phyloP scores from a whole-genome alignment of 2,797 vertebrate species.

The Sciurus vulgaris region DNA sequence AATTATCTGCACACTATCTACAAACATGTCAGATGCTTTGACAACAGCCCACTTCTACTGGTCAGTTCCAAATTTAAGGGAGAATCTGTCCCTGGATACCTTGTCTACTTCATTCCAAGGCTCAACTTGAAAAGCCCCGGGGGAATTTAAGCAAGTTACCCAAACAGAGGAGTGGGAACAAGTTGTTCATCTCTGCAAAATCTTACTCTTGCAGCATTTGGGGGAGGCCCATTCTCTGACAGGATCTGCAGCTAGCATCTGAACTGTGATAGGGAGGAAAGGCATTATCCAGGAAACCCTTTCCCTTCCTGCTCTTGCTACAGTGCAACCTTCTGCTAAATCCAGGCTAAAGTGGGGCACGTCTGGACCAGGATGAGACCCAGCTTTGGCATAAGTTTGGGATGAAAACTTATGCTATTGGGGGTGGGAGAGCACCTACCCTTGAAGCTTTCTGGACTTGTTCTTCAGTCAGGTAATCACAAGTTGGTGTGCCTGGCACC shows the following conservation, averaged over 20 bases:
- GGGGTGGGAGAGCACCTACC: background rate
- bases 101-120: background rate
- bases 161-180: background rate
- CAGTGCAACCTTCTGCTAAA: background rate
- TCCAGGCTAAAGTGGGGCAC: background rate
- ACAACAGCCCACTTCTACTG: background rate
- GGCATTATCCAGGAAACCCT: fast-evolving
- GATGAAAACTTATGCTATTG: background rate
- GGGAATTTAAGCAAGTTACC: background rate
- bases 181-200: background rate
- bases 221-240: background rate
- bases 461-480: background rate
- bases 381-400: background rate
- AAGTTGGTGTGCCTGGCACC: background rate
- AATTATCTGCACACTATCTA: background rate
- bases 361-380: background rate
- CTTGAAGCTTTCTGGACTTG: background rate
- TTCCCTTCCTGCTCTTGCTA: background rate
- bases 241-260: background rate
- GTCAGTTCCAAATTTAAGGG: slow-evolving; percentile 10
- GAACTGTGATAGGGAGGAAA: background rate
- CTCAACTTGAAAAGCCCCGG: background rate
- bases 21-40: background rate
- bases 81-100: background rate
- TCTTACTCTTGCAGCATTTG: background rate